Base-by-base conservation (phyloP, 2,888 invertebrate species). In the Athalia rosae region DNA sequence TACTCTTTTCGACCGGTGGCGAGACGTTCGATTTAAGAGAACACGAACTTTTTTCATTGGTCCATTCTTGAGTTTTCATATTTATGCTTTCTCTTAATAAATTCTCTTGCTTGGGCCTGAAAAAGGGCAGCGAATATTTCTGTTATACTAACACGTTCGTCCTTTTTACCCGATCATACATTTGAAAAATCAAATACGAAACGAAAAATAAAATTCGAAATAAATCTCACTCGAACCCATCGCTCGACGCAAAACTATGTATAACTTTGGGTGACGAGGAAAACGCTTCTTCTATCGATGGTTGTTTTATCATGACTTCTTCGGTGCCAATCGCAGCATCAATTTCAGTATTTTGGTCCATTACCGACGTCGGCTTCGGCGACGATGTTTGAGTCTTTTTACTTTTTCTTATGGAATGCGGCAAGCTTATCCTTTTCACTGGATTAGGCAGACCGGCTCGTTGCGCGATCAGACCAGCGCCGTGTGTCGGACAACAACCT, bases 321-420 rank as follows among this genome's bases (percentile, higher is more conserved):
- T 66, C 48, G 1, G 48, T 13, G 48, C 64, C 76, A 64, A 41
- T 64, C 76, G 28, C 15, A 15, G 41, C n/a, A n/a, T 43, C 47
- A 41, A 28, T 64, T 76, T 64, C 76, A 50, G 63, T 66, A 76
- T 76, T 62, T 6, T 63, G 61, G 56, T 63, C 76, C 43, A 56
- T 53, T 50, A 56, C 41, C 8, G 6, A 53, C 41, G 13, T 47
- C 8, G 13, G 28, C 62, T 41, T 76, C 5, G 4, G 61, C 28
- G 8, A 15, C 11, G 63, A 63, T n/a, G 83, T 85, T 77, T 84
- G 85, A 41, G 84, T 83, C 76, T 81, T 82, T 76, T 84, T 85
- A 74, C 83, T 81, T 74, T 84, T 81, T 77, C 79, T 81, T 7
- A 82, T 74, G 43, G 76, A 78, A 13, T 79, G 59, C 45, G 62